Evolutionary conservation across 2,888 invertebrate genomes (phyloP).

Genomic region (Dione juno): DNA sequence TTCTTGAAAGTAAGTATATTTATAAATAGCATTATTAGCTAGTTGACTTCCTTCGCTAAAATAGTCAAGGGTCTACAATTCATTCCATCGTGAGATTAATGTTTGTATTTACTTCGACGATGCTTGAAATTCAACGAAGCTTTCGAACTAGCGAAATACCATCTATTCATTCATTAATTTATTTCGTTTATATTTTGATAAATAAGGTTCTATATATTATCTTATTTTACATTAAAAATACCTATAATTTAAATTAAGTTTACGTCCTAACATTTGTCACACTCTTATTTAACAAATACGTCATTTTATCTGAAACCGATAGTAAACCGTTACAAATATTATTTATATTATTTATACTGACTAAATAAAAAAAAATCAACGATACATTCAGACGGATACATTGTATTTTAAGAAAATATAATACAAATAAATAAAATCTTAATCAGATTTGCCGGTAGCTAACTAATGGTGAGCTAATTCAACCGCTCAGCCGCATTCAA

Average conservation of each 20-base stretch:
- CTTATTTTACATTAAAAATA: not conserved
- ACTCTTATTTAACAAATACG: too few species aligned
- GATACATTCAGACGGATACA: too few species aligned
- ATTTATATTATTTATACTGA: too few species aligned
- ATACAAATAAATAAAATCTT: not conserved
- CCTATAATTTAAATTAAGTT: too few species aligned
- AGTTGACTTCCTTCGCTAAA: not conserved
- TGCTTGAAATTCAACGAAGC: not conserved
- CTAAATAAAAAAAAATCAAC: too few species aligned
- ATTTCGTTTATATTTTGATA: not conserved
- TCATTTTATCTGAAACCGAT: too few species aligned
- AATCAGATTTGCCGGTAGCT: constrained; percentile 3
- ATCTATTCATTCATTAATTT: not conserved
- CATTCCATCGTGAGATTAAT: not conserved
- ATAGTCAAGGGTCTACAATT: not conserved
- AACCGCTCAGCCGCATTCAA: constrained; percentile 18
- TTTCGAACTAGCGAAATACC: not conserved
- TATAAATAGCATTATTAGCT: not conserved
- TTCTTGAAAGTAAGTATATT: too few species aligned
- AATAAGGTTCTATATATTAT: not conserved
- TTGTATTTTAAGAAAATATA: not conserved
- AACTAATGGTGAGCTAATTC: constrained; percentile 29
- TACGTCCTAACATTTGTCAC: too few species aligned
- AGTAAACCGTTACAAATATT: too few species aligned
- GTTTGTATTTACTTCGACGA: not conserved